phyloP scores from a whole-genome alignment of 2,888 invertebrate genomes.

The Epicampocera succincta region DNA sequence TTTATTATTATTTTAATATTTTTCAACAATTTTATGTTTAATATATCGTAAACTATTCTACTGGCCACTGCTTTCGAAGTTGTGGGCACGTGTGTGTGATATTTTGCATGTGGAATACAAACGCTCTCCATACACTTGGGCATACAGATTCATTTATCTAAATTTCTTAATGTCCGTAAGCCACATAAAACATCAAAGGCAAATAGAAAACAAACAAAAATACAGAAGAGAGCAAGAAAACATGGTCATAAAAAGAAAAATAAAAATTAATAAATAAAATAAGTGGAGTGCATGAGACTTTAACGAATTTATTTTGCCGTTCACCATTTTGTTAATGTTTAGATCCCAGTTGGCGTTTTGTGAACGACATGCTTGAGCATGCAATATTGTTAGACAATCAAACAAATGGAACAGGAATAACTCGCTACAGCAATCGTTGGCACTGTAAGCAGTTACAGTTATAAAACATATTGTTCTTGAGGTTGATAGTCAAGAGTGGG shows the following conservation, averaged over 20 bases:
- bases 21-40: too few relatives aligned
- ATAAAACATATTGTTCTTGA: too few relatives aligned
- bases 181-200: conserved; percentile 36
- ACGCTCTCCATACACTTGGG: conserved; percentile 21
- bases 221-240: conserved; percentile 22
- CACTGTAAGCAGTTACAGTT: too few relatives aligned
- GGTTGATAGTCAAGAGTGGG: too few relatives aligned
- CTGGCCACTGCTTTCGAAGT: conserved; percentile 2
- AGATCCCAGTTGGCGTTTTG: too few relatives aligned
- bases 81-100: background rate
- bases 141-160: conserved; percentile 56
- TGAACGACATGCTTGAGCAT: too few relatives aligned
- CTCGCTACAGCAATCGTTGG: too few relatives aligned
- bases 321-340: too few relatives aligned
- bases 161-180: conserved; percentile 51
- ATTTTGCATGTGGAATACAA: conserved; percentile 2
- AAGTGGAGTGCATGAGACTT: background rate
- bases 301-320: too few relatives aligned
- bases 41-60: background rate
- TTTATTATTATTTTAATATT: too few relatives aligned
- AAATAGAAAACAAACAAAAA: background rate
- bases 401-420: too few relatives aligned
- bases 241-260: conserved; percentile 24
- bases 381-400: too few relatives aligned
- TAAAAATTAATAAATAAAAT: background rate